phyloP scores from a whole-genome alignment of 2,113 vertebrate genomes.

The Cathartes aura region DNA sequence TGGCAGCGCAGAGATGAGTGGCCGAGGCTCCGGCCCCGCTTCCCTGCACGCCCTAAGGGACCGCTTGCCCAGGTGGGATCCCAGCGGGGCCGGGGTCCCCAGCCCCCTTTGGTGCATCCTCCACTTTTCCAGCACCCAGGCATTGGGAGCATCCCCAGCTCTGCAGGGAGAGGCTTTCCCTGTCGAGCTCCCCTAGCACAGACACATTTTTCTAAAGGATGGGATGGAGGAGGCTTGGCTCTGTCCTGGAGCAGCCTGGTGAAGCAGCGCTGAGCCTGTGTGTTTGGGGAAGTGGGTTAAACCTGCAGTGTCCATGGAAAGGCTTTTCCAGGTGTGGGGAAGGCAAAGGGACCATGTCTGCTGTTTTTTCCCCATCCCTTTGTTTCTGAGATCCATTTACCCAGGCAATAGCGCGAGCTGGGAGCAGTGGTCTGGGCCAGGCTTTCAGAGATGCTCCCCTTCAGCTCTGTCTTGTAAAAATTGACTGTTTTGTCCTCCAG shows the following conservation, averaged over 20 bases:
- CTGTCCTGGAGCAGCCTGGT: neutral
- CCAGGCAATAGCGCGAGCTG: neutral
- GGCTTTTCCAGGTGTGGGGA: neutral
- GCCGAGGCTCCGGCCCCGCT: neutral
- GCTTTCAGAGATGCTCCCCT: neutral
- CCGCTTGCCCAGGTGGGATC: neutral
- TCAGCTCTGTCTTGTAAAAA: neutral
- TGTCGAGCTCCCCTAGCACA: neutral
- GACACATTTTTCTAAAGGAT: neutral
- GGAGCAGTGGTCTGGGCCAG: neutral
- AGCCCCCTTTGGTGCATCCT: neutral
- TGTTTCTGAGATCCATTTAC: neutral
- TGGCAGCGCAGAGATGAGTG: neutral
- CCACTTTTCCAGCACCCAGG: neutral
- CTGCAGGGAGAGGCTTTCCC: neutral
- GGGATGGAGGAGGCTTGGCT: neutral
- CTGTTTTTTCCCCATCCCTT: neutral
- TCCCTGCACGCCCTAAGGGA: neutral
- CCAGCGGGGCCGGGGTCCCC: neutral
- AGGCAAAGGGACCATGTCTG: accelerated
- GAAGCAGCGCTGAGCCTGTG: neutral
- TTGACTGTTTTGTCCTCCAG: no score
- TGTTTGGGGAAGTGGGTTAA: neutral
- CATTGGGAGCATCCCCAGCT: neutral
- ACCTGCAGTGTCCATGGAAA: neutral